Evolutionary conservation across 1,140 invertebrate genomes (phyloP).

Genomic region (Cydia pomonella): DNA sequence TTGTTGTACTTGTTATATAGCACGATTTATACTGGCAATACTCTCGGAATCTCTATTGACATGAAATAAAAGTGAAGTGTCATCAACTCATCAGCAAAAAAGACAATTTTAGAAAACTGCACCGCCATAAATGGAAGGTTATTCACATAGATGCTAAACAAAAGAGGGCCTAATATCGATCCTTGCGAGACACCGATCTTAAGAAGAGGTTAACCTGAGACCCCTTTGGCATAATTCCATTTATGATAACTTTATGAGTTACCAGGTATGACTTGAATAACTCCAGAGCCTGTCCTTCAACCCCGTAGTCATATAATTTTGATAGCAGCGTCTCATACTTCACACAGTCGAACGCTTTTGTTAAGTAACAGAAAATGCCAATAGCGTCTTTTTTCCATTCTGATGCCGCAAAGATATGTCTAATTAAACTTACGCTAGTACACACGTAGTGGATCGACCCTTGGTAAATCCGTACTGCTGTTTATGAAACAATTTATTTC

Average conservation of each 20-base stretch:
- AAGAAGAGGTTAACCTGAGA: background rate
- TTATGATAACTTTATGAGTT: background rate
- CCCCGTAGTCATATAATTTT: background rate
- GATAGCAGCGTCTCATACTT: background rate
- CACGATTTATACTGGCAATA: background rate
- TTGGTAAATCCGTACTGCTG: slow-evolving; percentile 38
- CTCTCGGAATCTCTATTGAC: background rate
- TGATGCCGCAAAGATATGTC: slow-evolving; percentile 38
- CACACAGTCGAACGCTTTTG: slow-evolving; percentile 18
- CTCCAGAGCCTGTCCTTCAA: background rate
- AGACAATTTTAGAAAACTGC: background rate
- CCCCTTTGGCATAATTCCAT: background rate
- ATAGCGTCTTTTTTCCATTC: slow-evolving; percentile 10
- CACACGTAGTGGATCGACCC: slow-evolving; percentile 34
- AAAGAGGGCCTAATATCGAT: background rate
- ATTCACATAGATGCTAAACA: background rate
- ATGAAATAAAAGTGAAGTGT: background rate
- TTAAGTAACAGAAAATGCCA: background rate
- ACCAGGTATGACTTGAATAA: background rate
- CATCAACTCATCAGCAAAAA: no score
- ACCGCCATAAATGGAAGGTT: background rate
- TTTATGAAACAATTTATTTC: slow-evolving; percentile 34
- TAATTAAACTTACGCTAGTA: slow-evolving; percentile 29
- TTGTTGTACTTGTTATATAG: background rate
- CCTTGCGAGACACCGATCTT: background rate